A percentile compares a stretch with the other conserved stretches of the same genome.
Conservation (phyloP, 2,113 vertebrate species). For the Noturus placidus region DNA sequence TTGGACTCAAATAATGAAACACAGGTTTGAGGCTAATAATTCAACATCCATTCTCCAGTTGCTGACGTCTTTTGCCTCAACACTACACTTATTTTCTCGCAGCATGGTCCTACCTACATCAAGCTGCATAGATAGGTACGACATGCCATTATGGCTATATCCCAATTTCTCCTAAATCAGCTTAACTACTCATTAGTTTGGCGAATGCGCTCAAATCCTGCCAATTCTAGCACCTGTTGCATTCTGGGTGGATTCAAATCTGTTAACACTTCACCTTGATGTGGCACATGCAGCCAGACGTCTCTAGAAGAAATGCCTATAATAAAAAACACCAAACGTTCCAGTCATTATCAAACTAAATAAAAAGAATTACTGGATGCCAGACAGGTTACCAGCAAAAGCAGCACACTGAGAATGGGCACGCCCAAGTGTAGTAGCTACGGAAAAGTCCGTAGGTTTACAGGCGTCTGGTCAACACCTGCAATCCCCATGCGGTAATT, state of each 20-base stretch:
- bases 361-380: background rate
- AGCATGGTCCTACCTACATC: background rate
- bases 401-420: background rate
- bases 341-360: constrained; percentile 14
- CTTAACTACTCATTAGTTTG: background rate
- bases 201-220: background rate
- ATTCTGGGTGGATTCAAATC: background rate
- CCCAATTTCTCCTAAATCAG: constrained; percentile 23
- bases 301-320: background rate
- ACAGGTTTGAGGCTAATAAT: background rate
- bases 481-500: constrained; percentile 29
- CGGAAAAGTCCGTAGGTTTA: constrained; percentile 13
- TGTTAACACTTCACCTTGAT: constrained; percentile 21
- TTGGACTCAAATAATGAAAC: background rate
- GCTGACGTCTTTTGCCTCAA: background rate
- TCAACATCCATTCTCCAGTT: background rate
- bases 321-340: background rate
- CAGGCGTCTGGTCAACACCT: constrained; percentile 26
- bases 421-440: background rate
- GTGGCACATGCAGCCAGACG: background rate
- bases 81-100: constrained; percentile 8
- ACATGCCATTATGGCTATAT: background rate
- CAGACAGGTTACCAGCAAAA: background rate
- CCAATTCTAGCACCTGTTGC: constrained; percentile 30
- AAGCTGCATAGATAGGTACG: background rate